Evolutionary conservation across 2,797 vertebrate genomes (phyloP).

Genomic region (Brachyalestes nurse): DNA sequence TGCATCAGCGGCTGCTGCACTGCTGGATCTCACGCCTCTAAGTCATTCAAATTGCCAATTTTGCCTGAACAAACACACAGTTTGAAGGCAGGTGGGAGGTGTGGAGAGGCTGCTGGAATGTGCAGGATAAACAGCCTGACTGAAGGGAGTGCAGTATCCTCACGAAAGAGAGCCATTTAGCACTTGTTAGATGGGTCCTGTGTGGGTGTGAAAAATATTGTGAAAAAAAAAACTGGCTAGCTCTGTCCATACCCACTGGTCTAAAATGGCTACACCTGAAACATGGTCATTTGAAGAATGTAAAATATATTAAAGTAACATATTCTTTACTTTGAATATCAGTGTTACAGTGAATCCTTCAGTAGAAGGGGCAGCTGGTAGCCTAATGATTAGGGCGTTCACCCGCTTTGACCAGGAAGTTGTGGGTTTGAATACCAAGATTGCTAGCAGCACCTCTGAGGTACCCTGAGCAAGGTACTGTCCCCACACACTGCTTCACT

Average conservation of each 20-base stretch:
- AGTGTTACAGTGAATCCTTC: neutral
- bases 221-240: neutral
- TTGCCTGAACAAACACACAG: slow-evolving; percentile 11
- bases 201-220: neutral
- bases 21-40: neutral
- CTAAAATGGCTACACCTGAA: neutral
- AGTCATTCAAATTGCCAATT: slow-evolving; percentile 1
- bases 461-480: no score
- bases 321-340: neutral
- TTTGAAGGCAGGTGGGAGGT: neutral
- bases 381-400: no score
- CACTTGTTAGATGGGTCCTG: slow-evolving; percentile 5
- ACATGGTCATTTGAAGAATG: neutral
- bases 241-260: neutral
- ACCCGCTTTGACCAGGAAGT: no score
- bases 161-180: neutral
- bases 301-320: neutral
- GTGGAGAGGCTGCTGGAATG: slow-evolving; percentile 24
- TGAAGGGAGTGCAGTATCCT: neutral
- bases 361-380: no score
- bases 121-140: slow-evolving; percentile 29
- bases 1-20: neutral
- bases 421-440: no score
- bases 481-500: no score
- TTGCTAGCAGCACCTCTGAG: no score